Evolutionary conservation across 2,888 invertebrate species (phyloP).

Genomic region (Calameuta pallipes): DNA sequence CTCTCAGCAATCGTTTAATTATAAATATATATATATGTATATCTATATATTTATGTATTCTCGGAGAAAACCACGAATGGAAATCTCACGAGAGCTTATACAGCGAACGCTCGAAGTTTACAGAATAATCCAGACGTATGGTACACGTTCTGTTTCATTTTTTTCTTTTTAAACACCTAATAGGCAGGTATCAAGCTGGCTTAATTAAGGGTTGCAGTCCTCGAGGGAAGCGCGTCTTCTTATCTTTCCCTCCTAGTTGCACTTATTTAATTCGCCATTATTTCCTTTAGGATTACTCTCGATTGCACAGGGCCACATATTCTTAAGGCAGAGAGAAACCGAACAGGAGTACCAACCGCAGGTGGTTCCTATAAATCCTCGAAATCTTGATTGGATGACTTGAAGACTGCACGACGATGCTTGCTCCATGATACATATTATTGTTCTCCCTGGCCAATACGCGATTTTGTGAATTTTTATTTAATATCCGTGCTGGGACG

Average conservation of each 20-base stretch:
- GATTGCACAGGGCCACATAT: background rate
- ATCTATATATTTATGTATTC: background rate
- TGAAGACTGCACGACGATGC: background rate
- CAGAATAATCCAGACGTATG: background rate
- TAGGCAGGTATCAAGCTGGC: constrained; percentile 66
- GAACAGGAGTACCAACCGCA: background rate
- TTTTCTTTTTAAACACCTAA: constrained; percentile 7
- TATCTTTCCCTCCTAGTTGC: constrained; percentile 29
- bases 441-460: background rate
- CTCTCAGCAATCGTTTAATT: background rate
- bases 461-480: background rate
- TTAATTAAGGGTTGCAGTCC: constrained; percentile 60
- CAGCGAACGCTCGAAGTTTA: background rate
- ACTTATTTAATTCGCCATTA: background rate
- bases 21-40: background rate
- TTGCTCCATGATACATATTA: background rate
- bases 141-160: background rate
- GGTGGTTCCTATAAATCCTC: background rate
- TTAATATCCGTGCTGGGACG: background rate
- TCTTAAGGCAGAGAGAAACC: background rate
- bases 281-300: background rate
- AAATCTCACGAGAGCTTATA: background rate
- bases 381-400: background rate
- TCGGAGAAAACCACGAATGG: background rate
- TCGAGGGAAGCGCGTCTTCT: constrained; percentile 33